These are phyloP conservation scores for Myotis pilosus DNA, from an alignment of 2,797 vertebrate species.

Conservation along the genomic window DNA sequence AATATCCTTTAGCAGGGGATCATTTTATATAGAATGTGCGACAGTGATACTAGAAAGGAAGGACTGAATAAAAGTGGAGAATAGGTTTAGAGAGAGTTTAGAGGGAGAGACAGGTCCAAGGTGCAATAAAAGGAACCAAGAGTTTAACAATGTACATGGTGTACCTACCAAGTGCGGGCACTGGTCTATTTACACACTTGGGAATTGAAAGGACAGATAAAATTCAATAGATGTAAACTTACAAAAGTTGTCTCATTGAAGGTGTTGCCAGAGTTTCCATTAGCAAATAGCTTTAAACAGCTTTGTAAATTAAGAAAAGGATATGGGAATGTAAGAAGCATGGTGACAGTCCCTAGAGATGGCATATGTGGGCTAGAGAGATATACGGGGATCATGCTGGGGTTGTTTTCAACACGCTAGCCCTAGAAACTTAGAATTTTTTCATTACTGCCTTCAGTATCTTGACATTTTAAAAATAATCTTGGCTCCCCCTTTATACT, in stretches of 20 bases:
- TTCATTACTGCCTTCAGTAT: not conserved
- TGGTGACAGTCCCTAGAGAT: not conserved
- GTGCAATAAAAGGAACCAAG: not conserved
- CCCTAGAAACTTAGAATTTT: not conserved
- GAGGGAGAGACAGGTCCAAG: not conserved
- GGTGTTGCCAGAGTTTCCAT: conserved; percentile 36
- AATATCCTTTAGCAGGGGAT: not conserved
- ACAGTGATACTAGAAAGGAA: not conserved
- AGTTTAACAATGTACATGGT: not conserved
- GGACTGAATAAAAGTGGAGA: not conserved
- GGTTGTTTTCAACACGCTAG: not conserved
- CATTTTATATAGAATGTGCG: not conserved
- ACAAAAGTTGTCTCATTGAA: not conserved
- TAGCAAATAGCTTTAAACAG: conserved; percentile 5
- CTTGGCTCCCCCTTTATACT: conserved; percentile 8
- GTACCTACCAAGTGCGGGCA: not conserved
- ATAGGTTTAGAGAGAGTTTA: not conserved
- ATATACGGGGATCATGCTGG: not conserved
- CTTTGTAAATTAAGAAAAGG: conserved; percentile 23
- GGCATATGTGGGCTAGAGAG: not conserved
- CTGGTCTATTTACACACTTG: not conserved
- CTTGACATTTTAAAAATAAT: conserved; percentile 33
- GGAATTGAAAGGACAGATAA: not conserved
- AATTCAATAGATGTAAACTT: not conserved
- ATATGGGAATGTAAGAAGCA: not conserved